Evolutionary conservation across 1,140 invertebrate genomes (phyloP), one percentile per base, ranked within the genome.

Genomic region (Apis cerana): DNA sequence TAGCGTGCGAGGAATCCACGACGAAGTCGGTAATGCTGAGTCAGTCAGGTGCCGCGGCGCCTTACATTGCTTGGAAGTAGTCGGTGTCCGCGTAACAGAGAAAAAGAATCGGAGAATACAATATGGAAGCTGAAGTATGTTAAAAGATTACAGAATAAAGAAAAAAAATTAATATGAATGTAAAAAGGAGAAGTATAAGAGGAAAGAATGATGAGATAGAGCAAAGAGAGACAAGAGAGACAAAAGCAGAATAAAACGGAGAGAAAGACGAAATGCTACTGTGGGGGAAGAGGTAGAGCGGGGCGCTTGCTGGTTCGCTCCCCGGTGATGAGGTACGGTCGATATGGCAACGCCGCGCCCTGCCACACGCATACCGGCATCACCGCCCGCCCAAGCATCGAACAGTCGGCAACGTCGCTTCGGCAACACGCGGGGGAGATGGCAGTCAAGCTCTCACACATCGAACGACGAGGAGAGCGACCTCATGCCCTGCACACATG

Each of bases 291-390:
- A 27, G 62, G 43, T 19, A 15, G 69, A 56, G 58, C 50, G 65
- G 75, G 75, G 72, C n/a, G 81, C 23, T 80, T 62, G 85, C 64
- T 85, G 50, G 85, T 71, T 84, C 56, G 83, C 78, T 88, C 82
- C 79, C 78, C 83, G 85, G 75, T 84, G 87, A 84, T 80, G 88
- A 89, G 83, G 75, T 68, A 84, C 92, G 92, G 92, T 93, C 93
- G 93, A 93, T 93, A 93, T 92, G 93, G 93, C 93, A 93, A 93
- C 93, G 89, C 83, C 90, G 93, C 91, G 90, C 91, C 88, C 90
- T 54, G 78, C 62, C 80, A 80, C 86, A 81, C 75, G 78, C 83
- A 89, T 82, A 85, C 86, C 85, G 84, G 81, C 84, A 83, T 70
- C 83, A 54, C 68, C 74, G 83, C 75, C 78, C 85, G 74, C 74